Base-by-base conservation (phyloP, 2,113 vertebrate genomes). In the Triplophysa dalaica region DNA sequence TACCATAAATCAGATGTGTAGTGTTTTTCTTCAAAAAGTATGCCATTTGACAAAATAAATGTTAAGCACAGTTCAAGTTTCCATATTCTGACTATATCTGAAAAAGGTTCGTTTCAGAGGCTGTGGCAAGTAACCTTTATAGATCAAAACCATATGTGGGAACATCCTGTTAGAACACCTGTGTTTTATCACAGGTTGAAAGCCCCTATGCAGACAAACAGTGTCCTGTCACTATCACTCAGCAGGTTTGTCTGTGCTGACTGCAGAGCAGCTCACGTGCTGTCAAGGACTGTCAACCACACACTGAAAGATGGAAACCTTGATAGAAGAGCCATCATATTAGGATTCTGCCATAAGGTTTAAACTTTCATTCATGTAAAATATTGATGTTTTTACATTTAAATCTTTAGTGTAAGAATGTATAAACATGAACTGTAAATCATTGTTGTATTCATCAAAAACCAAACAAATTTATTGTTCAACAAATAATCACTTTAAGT, bases 171-270 rank as follows among this genome's bases (percentile, higher is more conserved):
- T 22, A n/a, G 16, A 26, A 63, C 54, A 75, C 73, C 58, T 62
- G 72, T 62, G 48, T 63, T 73, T 75, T 61, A 63, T 75, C 41
- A 58, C 54, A 63, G 60, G 61, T n/a, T 75, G 14, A 10, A 63
- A 19, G 58, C 73, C 73, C 73, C 16, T 75, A 75, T 75, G 14
- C 11, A 26, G 58, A 7, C 16, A 17, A 56, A 52, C 38, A 21
- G 70, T 63, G 16, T 75, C 70, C 33, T 17, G 54, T 43, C 72
- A 48, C 10, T 75, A 58, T 75, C 58, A 75, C 41, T 63, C 73
- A 75, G 73, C 73, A 75, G 60, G 60, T 75, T 62, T 74, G 33
- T 6, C 58, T 8, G 2, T 72, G 69, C 50, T 56, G 69, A 56
- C 26, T n/a, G 17, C 50, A 56, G 17, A 54, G 17, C 33, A 24